These are phyloP conservation scores for Clitarchus hookeri DNA, from an alignment of 2,888 invertebrate genomes.

Conservation along the genomic window DNA sequence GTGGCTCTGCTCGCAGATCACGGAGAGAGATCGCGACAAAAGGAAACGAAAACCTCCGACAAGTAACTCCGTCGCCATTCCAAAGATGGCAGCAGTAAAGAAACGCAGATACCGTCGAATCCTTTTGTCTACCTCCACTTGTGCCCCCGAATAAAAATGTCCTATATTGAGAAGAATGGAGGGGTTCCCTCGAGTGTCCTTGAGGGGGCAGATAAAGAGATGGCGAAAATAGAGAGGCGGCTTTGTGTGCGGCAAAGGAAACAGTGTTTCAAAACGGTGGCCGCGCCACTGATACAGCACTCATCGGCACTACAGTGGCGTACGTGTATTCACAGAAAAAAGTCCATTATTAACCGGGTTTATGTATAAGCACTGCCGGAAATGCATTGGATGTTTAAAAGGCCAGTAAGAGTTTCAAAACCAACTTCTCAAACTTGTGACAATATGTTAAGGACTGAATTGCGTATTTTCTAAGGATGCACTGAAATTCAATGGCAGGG, in stretches of 20 bases:
- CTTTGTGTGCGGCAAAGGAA: background rate
- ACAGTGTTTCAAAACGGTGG: background rate
- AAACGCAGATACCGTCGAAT: background rate
- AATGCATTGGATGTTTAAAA: too few relatives aligned
- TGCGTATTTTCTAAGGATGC: too few relatives aligned
- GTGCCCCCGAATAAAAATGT: background rate
- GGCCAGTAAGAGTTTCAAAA: too few relatives aligned
- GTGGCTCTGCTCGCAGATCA: background rate
- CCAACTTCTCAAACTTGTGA: too few relatives aligned
- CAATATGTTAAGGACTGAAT: too few relatives aligned
- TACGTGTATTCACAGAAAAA: background rate
- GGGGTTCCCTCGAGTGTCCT: background rate
- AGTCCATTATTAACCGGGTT: background rate
- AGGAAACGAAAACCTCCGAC: background rate
- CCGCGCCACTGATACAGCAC: background rate
- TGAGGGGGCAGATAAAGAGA: conserved; percentile 1
- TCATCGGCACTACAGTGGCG: background rate
- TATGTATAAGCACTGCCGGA: background rate
- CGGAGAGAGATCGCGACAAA: background rate
- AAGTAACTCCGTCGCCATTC: background rate
- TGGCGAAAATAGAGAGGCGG: background rate
- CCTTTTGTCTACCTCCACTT: background rate
- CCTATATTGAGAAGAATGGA: conserved; percentile 14
- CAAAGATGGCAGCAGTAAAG: background rate
- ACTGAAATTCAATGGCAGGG: too few relatives aligned